Evolutionary conservation across 2,888 invertebrate species (phyloP), one percentile per base, ranked within the genome.

Genomic region (Achlya flavicornis): DNA sequence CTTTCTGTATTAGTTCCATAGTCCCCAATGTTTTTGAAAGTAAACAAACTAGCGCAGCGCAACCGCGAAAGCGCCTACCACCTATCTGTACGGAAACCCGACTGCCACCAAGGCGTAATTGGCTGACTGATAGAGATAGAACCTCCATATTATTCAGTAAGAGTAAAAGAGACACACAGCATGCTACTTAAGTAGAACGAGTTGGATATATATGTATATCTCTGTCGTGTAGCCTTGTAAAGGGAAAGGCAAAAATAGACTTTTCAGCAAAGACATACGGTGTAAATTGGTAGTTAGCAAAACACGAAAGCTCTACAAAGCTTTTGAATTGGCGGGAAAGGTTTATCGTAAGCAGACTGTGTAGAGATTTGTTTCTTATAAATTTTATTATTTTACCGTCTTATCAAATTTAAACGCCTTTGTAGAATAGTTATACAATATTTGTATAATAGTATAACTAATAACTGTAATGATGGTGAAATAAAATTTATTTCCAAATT

Each of bases 311-410:
- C 68, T 71, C 61, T 46, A 65, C 59, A 66, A 70, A 73, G 70
- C 73, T 78, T 72, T 77, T 67, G 74, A 82, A 78, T 84, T 87
- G 89, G 89, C 89, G 89, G 89, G 89, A 89, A 89, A 86, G 75
- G 77, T 78, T 41, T 76, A 79, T 76, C 70, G 69, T 71, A 65
- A 61, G 48, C 67, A 69, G 65, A 74, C 73, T 38, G 66, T 38
- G 66, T 70, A 68, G 70, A 61, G 63, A 58, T 63, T 62, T 57
- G 63, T 70, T 68, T 66, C 66, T 38, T 67, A 62, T 65, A 63
- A 66, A 68, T 68, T 69, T 66, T 61, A 69, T 69, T 74, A 58
- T 61, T 58, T 60, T 59, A 59, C 59, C 38, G 43, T 60, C 19
- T 6, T 48, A 48, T 10, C 16, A 53, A 7, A 53, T 19, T 8